Percentiles rank a stretch among this genome's conserved stretches.
Evolutionary conservation across 1,140 invertebrate species (phyloP).

Genomic region (Campodea augens): DNA sequence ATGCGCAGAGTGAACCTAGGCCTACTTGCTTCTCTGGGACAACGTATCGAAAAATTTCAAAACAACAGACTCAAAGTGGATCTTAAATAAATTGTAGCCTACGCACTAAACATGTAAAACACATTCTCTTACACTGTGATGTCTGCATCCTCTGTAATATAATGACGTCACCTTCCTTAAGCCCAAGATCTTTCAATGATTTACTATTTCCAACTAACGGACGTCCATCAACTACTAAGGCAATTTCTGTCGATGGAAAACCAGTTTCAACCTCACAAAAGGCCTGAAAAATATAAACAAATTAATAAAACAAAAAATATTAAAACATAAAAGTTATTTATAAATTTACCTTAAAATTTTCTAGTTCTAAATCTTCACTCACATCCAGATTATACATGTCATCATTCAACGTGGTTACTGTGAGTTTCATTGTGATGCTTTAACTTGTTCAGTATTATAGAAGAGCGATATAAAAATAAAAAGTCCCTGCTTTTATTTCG

Average conservation of each 20-base stretch:
- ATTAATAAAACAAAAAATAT: too few species aligned
- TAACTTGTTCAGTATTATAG: background rate
- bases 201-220: constrained; percentile 67
- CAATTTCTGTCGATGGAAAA: constrained; percentile 58
- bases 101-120: too few species aligned
- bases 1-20: too few species aligned
- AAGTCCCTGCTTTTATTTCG: too few species aligned
- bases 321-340: too few species aligned
- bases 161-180: constrained; percentile 73
- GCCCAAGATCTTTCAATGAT: constrained; percentile 55
- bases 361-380: constrained; percentile 76
- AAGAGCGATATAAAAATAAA: too few species aligned
- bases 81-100: too few species aligned
- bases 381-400: constrained; percentile 78
- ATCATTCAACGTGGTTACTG: constrained; percentile 67
- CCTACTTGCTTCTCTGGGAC: too few species aligned
- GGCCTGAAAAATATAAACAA: too few species aligned
- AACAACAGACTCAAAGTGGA: too few species aligned
- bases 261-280: constrained; percentile 82
- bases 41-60: too few species aligned
- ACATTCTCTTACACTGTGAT: too few species aligned
- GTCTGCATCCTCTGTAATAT: constrained; percentile 54
- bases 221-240: constrained; percentile 66
- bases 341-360: constrained; percentile 96
- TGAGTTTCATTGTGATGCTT: constrained; percentile 62